Evolutionary conservation across 2,888 invertebrate species (phyloP), one percentile per base, ranked within the genome.

Genomic region (Drosophila lacicola): DNA sequence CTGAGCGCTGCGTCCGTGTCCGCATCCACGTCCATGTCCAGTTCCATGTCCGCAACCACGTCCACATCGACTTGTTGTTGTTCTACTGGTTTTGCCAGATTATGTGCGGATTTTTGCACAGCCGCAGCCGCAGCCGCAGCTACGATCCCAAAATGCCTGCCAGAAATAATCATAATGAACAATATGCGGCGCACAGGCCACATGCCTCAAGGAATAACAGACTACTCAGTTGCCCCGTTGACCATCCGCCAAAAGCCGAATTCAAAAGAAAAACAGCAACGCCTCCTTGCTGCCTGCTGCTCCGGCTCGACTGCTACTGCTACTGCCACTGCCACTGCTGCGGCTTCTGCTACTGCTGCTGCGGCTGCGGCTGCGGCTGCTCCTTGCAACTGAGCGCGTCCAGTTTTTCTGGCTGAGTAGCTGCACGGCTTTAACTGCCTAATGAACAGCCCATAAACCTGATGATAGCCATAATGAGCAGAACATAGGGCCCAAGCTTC

Each of bases 51-150:
- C 50, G 19, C 61, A 36, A 11, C 36, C 36, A 41, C 41, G 17
- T 53, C 19, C 53, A 4, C 41, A 53, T 13, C 53, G 39, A 14
- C 53, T 53, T 33, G 39, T 50, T 50, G 25, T 85, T 77, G 86
- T 72, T 84, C 89, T 89, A 90, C 87, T 89, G 87, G 87, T 87
- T 87, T 80, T 84, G 87, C 82, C 45, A 74, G 89, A 85, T 85
- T 89, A 85, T 85, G 86, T 85, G 85, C 88, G 85, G 85, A 85
- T 85, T 85, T 87, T 87, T 89, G 85, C 84, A 87, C 85, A 1
- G 60, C 17, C 34, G 5, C 36, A 0, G 36, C 11, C 55, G 33
- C 64, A 21, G 36, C 9, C 61, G 50, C 50, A 39, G 65, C 55
- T 51, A 46, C 68, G 67, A 68, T 49, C 54, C 49, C 56, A 66